Conservation (phyloP, 2,797 vertebrate species). For the Eupleurogrammus muticus region DNA sequence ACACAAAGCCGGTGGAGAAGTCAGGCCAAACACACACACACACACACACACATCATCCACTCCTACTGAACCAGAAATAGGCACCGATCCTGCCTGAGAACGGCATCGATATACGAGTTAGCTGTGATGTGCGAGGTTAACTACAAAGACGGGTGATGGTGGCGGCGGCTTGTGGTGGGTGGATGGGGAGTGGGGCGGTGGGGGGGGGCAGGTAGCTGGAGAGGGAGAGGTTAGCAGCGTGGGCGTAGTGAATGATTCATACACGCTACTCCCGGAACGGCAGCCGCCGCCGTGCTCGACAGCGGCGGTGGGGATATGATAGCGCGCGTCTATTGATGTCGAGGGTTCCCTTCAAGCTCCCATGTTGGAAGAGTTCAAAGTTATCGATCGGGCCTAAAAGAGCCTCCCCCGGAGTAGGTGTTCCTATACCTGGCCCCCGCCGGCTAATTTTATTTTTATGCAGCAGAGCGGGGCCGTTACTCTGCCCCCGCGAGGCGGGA, state of each 20-base stretch:
- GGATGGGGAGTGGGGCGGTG: constrained; percentile 44
- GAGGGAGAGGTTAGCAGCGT: constrained; percentile 74
- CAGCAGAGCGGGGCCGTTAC: constrained; percentile 36
- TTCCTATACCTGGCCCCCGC: constrained; percentile 65
- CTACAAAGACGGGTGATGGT: constrained; percentile 76
- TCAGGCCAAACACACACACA: neutral
- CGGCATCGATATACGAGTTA: constrained; percentile 78
- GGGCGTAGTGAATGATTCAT: constrained; percentile 79
- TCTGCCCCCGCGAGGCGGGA: constrained; percentile 40
- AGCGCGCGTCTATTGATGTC: constrained; percentile 57
- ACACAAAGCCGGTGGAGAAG: no score
- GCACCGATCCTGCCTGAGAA: constrained; percentile 60
- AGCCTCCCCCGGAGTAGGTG: constrained; percentile 66
- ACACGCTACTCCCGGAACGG: constrained; percentile 54
- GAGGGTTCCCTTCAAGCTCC: constrained; percentile 63
- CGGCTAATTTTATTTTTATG: constrained; percentile 62
- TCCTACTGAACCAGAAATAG: constrained; percentile 73
- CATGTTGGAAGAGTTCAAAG: constrained; percentile 71
- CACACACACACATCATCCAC: constrained; percentile 53
- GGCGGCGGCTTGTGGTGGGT: constrained; percentile 64
- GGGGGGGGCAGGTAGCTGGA: constrained; percentile 59
- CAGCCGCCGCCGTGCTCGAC: constrained; percentile 46
- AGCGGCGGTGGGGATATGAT: constrained; percentile 57
- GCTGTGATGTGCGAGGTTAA: constrained; percentile 78
- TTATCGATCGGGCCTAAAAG: constrained; percentile 67